Evolutionary conservation across 2,113 vertebrate genomes (phyloP), one percentile per base, ranked within the genome.

Genomic region (Oenanthe oenanthe): DNA sequence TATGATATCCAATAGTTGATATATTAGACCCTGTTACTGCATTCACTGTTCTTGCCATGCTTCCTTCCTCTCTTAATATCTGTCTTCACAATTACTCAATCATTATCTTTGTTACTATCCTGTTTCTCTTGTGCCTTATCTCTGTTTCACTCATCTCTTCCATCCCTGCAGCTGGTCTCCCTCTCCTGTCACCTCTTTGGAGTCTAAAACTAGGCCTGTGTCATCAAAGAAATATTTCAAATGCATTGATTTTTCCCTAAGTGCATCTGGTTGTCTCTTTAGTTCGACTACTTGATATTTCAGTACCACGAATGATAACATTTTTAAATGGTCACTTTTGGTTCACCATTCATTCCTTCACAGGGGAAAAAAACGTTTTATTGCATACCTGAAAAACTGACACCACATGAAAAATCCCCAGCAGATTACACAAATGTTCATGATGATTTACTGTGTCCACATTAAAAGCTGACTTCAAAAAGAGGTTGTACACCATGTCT

Each of bases 141-240:
- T 97, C 79, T 92, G 16, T 73, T 79, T 75, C 80, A 82, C 72
- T 94, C 73, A 76, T 85, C 85, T 96, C 96, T 96, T 93, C 89
- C 67, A 92, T 62, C 85, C 77, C 61, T 56, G 71, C 89, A 85
- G 72, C 73, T 94, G 54, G 15, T 12, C n/a, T 92, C 94, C 45
- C 73, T 96, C 88, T 81, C 29, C 11, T 45, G 40, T 86, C 68
- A 92, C 84, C 90, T 79, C 61, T 93, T 88, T 77, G 63, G 89
- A 92, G 78, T 67, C 31, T 93, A 84, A 83, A 96, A 88, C 88
- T 63, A 86, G 65, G 71, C 20, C 11, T 90, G 70, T 94, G 58
- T 92, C 94, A 90, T 95, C 89, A 84, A 94, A 53, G 83, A 93
- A 80, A 72, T 81, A 88, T 61, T 89, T 89, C 43, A 22, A 26